phyloP scores from a whole-genome alignment of 2,113 vertebrate genomes.

The Cairina moschata region DNA sequence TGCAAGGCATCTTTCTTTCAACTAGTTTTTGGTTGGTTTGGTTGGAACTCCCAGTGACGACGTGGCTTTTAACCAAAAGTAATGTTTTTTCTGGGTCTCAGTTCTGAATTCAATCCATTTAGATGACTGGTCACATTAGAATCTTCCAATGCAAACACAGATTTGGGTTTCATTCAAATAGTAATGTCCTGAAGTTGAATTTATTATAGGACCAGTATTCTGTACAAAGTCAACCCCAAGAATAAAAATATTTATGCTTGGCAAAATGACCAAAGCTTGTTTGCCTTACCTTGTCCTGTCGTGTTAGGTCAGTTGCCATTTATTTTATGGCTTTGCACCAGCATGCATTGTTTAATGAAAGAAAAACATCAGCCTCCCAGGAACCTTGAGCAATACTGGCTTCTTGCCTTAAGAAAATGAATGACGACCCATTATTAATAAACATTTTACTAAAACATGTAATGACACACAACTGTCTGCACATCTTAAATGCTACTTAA shows the following conservation, averaged over 20 bases:
- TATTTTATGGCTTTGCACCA: constrained; percentile 45
- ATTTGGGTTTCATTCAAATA: constrained; percentile 56
- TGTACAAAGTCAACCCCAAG: constrained; percentile 24
- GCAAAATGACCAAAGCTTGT: constrained; percentile 41
- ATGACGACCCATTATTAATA: background rate
- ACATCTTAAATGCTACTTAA: background rate
- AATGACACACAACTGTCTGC: background rate
- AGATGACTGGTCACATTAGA: constrained; percentile 39
- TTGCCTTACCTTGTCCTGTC: constrained; percentile 50
- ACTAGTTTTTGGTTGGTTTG: constrained; percentile 45
- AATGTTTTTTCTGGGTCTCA: constrained; percentile 62
- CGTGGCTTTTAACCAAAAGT: constrained; percentile 53
- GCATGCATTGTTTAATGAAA: constrained; percentile 35
- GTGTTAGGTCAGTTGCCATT: constrained; percentile 23
- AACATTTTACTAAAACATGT: background rate
- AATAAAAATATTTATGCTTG: constrained; percentile 70
- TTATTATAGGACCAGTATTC: constrained; percentile 44
- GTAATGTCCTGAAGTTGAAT: constrained; percentile 34
- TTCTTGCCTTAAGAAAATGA: constrained; percentile 21
- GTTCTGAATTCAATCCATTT: constrained; percentile 49
- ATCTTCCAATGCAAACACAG: constrained; percentile 67
- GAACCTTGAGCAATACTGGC: background rate
- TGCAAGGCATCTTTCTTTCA: constrained; percentile 42
- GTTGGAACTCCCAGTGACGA: constrained; percentile 3
- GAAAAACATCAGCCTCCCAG: background rate